Percentiles rank a stretch among this genome's conserved stretches.
phyloP scores from a whole-genome alignment of 2,113 vertebrate genomes.

The Probosciger aterrimus region DNA sequence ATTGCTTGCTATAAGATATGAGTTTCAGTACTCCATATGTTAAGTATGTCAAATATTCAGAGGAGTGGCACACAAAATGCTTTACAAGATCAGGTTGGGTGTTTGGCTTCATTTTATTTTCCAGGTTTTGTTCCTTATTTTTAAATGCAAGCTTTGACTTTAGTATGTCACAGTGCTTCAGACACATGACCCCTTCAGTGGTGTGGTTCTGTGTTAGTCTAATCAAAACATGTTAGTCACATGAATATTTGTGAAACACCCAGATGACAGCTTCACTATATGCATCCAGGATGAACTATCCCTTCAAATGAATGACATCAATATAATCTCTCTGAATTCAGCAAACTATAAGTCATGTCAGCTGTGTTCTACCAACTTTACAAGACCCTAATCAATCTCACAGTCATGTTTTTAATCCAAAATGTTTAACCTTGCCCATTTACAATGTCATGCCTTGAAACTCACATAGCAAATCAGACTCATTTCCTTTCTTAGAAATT shows the following conservation, averaged over 20 bases:
- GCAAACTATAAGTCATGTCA: conserved; percentile 72
- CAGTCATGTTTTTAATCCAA: conserved; percentile 76
- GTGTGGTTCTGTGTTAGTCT: conserved; percentile 38
- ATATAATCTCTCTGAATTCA: conserved; percentile 70
- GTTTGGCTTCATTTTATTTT: neutral
- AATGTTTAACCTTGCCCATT: conserved; percentile 76
- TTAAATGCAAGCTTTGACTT: neutral
- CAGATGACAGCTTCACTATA: conserved; percentile 60
- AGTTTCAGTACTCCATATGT: neutral
- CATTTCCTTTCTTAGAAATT: conserved; percentile 69
- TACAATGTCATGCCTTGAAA: conserved; percentile 69
- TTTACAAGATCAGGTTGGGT: neutral
- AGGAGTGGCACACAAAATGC: neutral
- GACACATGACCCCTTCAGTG: conserved; percentile 29
- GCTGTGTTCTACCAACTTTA: conserved; percentile 71
- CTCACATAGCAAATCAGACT: conserved; percentile 53
- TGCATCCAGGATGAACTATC: conserved; percentile 68
- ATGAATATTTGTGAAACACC: conserved; percentile 65
- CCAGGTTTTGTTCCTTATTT: neutral
- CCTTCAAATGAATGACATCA: conserved; percentile 72
- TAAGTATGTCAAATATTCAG: neutral
- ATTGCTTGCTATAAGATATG: neutral
- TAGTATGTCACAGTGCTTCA: neutral
- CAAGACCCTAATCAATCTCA: conserved; percentile 74
- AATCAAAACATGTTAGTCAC: conserved; percentile 66